These are phyloP conservation scores for Sebastes goodei DNA, from an alignment of 2,797 vertebrate genomes.

Conservation along the genomic window DNA sequence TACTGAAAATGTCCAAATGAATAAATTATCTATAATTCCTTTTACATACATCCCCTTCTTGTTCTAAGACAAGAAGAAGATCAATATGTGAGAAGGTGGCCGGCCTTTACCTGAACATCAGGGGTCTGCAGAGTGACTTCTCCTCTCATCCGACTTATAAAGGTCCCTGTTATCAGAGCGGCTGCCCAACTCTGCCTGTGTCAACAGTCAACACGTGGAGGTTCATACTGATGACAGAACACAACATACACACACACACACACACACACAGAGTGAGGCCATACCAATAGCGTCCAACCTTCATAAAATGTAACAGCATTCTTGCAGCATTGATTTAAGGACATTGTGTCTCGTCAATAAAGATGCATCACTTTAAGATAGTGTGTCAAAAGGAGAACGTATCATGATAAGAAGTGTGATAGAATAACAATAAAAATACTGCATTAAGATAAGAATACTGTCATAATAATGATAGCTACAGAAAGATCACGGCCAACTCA, in stretches of 20 bases:
- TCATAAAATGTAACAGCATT: conserved; percentile 12
- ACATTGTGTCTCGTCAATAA: conserved; percentile 15
- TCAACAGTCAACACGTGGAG: conserved; percentile 85
- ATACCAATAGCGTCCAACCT: background rate
- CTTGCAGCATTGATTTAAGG: background rate
- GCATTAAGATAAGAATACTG: background rate
- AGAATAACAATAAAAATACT: background rate
- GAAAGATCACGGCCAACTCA: background rate
- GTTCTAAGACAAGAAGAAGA: background rate
- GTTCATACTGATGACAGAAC: conserved; percentile 73
- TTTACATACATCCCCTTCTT: background rate
- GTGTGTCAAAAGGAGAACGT: background rate
- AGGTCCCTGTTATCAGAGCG: conserved; percentile 80
- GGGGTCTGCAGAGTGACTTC: conserved; percentile 50
- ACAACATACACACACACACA: conserved; percentile 25
- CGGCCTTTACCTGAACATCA: conserved; percentile 65
- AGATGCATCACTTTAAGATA: background rate
- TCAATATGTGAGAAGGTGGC: conserved; percentile 9
- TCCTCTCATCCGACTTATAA: conserved; percentile 75
- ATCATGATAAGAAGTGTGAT: background rate
- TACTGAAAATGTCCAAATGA: background rate
- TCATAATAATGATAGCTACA: background rate
- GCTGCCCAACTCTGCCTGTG: conserved; percentile 72
- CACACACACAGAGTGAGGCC: background rate
- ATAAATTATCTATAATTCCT: background rate